phyloP scores from a whole-genome alignment of 2,888 invertebrate species.

The Polylopha cassiicola region DNA sequence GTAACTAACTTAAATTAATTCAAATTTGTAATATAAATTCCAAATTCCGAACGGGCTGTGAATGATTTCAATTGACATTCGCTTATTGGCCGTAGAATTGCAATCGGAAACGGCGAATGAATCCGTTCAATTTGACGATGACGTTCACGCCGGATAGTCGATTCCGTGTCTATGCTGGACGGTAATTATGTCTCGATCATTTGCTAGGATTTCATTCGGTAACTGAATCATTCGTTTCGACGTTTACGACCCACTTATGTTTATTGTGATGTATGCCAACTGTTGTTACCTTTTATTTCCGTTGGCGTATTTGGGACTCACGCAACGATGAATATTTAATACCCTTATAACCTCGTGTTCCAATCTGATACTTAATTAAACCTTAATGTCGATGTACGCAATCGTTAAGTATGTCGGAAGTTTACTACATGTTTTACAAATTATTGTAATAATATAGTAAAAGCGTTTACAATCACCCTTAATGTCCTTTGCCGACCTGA shows the following conservation, averaged over 20 bases:
- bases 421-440: no score
- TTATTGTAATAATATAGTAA: no score
- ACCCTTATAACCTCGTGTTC: no score
- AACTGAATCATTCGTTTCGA: slow-evolving; percentile 5
- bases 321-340: no score
- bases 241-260: slow-evolving; percentile 10
- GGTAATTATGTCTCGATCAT: slow-evolving; percentile 12
- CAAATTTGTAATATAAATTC: slow-evolving; percentile 14
- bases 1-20: no score
- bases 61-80: slow-evolving; percentile 28
- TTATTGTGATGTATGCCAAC: slow-evolving; percentile 5
- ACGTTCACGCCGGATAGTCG: slow-evolving; percentile 43
- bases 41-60: slow-evolving; percentile 10
- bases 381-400: no score
- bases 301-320: slow-evolving; percentile 2
- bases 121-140: slow-evolving; percentile 54
- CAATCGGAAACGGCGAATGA: slow-evolving; percentile 62
- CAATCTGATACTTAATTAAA: no score
- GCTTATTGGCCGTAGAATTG: slow-evolving; percentile 49
- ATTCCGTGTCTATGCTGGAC: slow-evolving; percentile 32
- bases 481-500: no score
- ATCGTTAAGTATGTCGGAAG: no score
- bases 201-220: slow-evolving; percentile 11
- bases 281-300: slow-evolving; percentile 2
- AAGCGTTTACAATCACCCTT: no score